These are phyloP conservation scores for Mus pahari DNA, from an alignment of 2,113 vertebrate species.

Conservation along the genomic window DNA sequence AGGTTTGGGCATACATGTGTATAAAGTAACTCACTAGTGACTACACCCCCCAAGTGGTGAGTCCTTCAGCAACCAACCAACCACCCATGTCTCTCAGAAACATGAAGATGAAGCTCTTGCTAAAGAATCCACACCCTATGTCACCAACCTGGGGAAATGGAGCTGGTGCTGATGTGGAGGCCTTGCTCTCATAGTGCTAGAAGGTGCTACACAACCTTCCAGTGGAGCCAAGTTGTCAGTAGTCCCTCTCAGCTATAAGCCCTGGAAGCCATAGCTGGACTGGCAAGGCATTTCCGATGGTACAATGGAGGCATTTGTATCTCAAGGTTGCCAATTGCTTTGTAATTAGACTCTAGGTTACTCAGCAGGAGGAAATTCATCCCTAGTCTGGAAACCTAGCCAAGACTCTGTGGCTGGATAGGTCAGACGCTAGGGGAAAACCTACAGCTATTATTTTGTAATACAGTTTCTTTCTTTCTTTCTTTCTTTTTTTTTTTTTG, in stretches of 20 bases:
- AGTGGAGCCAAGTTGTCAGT: not conserved
- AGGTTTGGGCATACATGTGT: not conserved
- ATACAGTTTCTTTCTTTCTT: not conserved
- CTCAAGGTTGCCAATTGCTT: not conserved
- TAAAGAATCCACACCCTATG: not conserved
- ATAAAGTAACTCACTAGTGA: not conserved
- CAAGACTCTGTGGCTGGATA: not conserved
- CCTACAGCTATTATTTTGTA: not conserved
- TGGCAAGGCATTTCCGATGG: no score
- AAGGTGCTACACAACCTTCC: not conserved
- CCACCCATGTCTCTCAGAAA: not conserved
- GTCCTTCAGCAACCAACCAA: no score
- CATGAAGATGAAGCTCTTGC: not conserved
- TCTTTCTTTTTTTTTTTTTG: no score
- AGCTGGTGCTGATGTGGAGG: not conserved
- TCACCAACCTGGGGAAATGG: not conserved
- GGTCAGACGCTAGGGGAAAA: not conserved
- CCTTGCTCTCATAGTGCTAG: not conserved
- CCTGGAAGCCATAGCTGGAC: no score
- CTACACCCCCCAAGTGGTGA: no score
- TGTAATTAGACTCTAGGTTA: not conserved
- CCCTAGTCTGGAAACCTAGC: not conserved
- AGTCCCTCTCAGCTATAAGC: not conserved
- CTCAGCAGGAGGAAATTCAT: not conserved
- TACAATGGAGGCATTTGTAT: no score